phyloP scores from a whole-genome alignment of 2,797 vertebrate species.

The Acanthiza pusilla region DNA sequence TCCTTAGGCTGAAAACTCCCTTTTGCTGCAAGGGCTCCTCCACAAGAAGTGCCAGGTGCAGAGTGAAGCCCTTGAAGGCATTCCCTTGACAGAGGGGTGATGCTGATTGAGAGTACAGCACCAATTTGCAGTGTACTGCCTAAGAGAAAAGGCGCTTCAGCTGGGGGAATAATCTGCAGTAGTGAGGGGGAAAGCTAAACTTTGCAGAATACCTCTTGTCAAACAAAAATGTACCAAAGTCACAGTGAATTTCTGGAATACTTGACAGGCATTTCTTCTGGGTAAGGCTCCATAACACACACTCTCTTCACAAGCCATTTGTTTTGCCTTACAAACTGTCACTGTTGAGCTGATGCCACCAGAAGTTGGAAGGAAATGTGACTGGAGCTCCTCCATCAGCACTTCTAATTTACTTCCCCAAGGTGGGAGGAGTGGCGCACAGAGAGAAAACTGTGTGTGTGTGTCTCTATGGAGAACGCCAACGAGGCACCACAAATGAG shows the following conservation, averaged over 20 bases:
- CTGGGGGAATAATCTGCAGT: constrained; percentile 22
- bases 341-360: not conserved
- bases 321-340: not conserved
- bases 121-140: constrained; percentile 7
- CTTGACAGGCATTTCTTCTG: not conserved
- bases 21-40: not conserved
- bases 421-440: not conserved
- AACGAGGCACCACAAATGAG: not conserved
- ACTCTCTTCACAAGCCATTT: not conserved
- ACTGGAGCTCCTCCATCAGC: not conserved
- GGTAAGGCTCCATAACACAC: not conserved
- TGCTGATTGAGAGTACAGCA: constrained; percentile 17
- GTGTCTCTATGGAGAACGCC: not conserved
- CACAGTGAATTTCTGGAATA: not conserved
- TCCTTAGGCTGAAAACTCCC: not conserved
- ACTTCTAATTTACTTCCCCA: not conserved
- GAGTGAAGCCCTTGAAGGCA: constrained; percentile 31
- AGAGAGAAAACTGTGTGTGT: not conserved
- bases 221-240: not conserved
- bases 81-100: constrained; percentile 8
- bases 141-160: constrained; percentile 17
- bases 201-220: not conserved
- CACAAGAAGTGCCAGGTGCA: constrained; percentile 33
- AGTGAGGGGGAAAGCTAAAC: constrained; percentile 16
- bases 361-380: not conserved